Conservation (phyloP, 2,797 vertebrate genomes). For the Anableps anableps region DNA sequence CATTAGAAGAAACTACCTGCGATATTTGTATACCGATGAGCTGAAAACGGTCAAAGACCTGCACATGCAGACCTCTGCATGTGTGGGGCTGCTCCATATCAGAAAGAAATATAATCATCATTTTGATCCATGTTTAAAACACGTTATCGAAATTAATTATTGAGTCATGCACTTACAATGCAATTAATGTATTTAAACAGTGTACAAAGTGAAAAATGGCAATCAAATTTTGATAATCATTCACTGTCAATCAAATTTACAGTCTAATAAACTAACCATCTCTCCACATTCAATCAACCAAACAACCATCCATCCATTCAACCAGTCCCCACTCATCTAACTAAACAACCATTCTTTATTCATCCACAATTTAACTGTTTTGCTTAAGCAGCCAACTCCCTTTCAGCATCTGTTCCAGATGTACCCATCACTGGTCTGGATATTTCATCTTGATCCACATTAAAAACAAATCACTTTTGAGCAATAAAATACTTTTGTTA, state of each 20-base stretch:
- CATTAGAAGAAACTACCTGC: slow-evolving; percentile 25
- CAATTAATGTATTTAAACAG: neutral
- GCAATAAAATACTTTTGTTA: neutral
- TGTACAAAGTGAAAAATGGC: neutral
- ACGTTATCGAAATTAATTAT: neutral
- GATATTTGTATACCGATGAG: slow-evolving; percentile 71
- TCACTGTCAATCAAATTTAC: neutral
- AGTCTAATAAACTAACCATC: neutral
- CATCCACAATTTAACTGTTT: neutral
- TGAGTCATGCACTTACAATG: neutral
- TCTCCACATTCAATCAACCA: neutral
- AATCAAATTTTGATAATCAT: neutral
- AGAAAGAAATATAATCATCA: neutral
- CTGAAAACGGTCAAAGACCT: slow-evolving; percentile 65
- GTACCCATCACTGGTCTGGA: neutral
- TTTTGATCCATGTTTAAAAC: neutral
- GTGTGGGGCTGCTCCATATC: slow-evolving; percentile 42
- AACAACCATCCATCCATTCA: neutral
- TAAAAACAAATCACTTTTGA: neutral
- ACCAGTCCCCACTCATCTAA: neutral
- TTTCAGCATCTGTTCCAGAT: neutral
- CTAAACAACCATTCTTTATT: neutral
- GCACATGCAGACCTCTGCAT: slow-evolving; percentile 65
- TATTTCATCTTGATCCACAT: neutral
- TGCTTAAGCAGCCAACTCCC: neutral